Conservation (phyloP, 2,113 vertebrate species). For the Vulpes vulpes region DNA sequence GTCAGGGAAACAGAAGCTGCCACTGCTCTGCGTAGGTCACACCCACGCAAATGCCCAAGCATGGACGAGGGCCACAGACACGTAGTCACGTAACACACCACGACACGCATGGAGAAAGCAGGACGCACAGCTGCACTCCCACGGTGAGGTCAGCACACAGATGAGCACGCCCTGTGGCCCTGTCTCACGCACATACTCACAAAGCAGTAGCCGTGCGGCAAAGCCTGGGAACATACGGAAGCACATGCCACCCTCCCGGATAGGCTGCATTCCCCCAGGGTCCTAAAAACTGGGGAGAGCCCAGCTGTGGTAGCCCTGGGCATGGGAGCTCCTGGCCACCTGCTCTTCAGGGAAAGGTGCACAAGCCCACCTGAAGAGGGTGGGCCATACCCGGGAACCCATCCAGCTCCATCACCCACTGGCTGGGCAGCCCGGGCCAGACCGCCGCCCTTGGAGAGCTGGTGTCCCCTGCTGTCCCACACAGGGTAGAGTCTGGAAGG, state of each 20-base stretch:
- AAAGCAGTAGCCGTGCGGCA: neutral
- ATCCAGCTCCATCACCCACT: neutral
- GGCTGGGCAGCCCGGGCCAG: neutral
- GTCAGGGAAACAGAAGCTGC: neutral
- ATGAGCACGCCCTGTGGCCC: accelerated
- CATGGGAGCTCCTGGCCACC: neutral
- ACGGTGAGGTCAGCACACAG: neutral
- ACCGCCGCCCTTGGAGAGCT: neutral
- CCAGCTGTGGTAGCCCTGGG: slow-evolving; percentile 9
- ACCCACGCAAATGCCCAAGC: neutral
- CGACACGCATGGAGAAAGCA: neutral
- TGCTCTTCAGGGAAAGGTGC: slow-evolving; percentile 71
- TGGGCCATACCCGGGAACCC: neutral
- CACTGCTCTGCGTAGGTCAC: accelerated
- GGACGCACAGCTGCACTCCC: neutral
- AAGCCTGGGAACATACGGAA: neutral
- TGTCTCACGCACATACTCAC: neutral
- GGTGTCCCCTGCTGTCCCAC: neutral
- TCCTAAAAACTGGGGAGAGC: slow-evolving; percentile 55
- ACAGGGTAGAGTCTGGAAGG: neutral
- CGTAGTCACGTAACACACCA: accelerated
- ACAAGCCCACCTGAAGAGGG: neutral
- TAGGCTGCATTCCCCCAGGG: neutral
- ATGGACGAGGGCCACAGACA: neutral
- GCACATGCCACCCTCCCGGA: neutral